Conservation (phyloP, 2,888 invertebrate species). For the Stenoptilia bipunctidactyla region DNA sequence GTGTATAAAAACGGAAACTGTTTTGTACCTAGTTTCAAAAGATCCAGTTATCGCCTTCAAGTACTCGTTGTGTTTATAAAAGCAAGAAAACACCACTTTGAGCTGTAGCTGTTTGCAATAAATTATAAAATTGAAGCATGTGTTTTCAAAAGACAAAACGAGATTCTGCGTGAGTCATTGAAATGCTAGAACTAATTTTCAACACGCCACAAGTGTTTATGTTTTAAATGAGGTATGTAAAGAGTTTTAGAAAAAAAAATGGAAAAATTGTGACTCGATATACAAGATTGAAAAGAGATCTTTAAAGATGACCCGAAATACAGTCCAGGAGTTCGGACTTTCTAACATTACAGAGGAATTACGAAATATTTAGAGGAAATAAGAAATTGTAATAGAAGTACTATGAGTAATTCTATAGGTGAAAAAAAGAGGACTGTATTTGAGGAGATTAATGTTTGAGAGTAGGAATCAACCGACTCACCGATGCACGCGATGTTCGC, state of each 20-base stretch:
- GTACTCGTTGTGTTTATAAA: constrained; percentile 19
- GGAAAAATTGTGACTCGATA: constrained; percentile 33
- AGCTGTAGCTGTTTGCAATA: constrained; percentile 48
- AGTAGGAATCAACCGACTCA: constrained; percentile 71
- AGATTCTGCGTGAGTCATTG: constrained; percentile 37
- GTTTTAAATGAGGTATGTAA: constrained; percentile 30
- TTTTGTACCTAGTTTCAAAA: no score
- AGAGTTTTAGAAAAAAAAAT: constrained; percentile 32
- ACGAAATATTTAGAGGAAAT: constrained; percentile 12
- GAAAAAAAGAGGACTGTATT: constrained; percentile 55
- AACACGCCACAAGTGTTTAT: constrained; percentile 53
- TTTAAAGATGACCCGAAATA: constrained; percentile 41
- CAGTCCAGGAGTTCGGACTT: constrained; percentile 43
- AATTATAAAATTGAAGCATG: constrained; percentile 49
- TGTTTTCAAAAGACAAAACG: constrained; percentile 40
- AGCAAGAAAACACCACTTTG: constrained; percentile 28
- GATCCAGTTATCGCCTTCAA: no score
- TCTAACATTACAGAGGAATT: constrained; percentile 6
- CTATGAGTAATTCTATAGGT: constrained; percentile 5
- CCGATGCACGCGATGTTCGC: constrained; percentile 79
- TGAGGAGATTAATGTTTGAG: constrained; percentile 46
- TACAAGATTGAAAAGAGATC: constrained; percentile 28
- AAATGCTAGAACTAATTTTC: constrained; percentile 46
- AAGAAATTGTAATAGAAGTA: constrained; percentile 3
- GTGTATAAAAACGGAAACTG: no score